phyloP scores from a whole-genome alignment of 2,888 invertebrate species.

The Ephialtes manifestator region DNA sequence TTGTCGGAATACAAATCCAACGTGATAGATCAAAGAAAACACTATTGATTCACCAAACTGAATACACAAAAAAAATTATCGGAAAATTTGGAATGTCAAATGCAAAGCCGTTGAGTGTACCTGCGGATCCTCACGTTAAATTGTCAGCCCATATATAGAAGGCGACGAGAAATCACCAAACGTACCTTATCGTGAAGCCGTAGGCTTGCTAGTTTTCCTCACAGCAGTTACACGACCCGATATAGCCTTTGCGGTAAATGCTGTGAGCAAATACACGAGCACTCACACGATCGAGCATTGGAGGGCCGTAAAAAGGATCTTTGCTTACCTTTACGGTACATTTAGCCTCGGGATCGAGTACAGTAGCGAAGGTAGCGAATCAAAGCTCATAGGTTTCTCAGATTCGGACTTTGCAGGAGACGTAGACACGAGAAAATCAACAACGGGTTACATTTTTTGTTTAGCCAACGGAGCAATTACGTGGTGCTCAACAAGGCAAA shows the following conservation, averaged over 20 bases:
- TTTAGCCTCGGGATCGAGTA: slow-evolving; percentile 62
- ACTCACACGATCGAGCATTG: slow-evolving; percentile 29
- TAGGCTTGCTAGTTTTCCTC: slow-evolving; percentile 18
- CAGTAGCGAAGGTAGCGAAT: slow-evolving; percentile 53
- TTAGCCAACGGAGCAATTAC: slow-evolving; percentile 63
- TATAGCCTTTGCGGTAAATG: slow-evolving; percentile 28
- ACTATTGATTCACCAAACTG: slow-evolving; percentile 50
- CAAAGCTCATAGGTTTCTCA: slow-evolving; percentile 59
- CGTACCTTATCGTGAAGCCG: slow-evolving; percentile 29
- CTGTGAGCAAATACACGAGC: slow-evolving; percentile 16
- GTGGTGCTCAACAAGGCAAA: slow-evolving; percentile 71
- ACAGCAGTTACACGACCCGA: slow-evolving; percentile 6
- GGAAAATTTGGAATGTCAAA: slow-evolving; percentile 63
- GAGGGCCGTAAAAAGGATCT: slow-evolving; percentile 60
- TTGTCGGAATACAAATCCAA: slow-evolving; percentile 72
- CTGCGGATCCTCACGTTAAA: slow-evolving; percentile 44
- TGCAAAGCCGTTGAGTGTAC: slow-evolving; percentile 70
- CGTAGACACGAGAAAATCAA: slow-evolving; percentile 67
- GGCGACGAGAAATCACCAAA: slow-evolving; percentile 14
- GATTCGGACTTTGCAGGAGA: slow-evolving; percentile 70
- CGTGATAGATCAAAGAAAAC: slow-evolving; percentile 34
- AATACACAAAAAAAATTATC: slow-evolving; percentile 47
- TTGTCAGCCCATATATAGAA: not conserved
- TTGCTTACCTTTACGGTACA: slow-evolving; percentile 63
- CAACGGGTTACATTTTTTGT: slow-evolving; percentile 71